These are phyloP conservation scores for Hemibagrus guttatus DNA, from an alignment of 2,797 vertebrate species.

Conservation along the genomic window DNA sequence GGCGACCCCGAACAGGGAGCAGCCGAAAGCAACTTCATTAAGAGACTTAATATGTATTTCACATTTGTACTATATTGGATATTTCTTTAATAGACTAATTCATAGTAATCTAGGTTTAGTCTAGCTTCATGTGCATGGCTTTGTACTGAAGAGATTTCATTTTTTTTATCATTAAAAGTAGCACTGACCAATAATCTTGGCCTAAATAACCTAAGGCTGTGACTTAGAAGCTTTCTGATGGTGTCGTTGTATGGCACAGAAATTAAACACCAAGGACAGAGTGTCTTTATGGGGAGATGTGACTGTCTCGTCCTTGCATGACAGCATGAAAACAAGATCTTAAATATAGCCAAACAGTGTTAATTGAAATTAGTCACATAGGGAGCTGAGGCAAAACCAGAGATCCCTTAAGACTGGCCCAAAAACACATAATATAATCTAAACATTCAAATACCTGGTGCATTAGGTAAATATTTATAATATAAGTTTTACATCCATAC, in stretches of 20 bases:
- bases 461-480: neutral
- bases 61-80: neutral
- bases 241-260: conserved; percentile 61
- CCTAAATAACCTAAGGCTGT: conserved; percentile 55
- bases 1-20: too few relatives aligned
- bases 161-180: conserved; percentile 38
- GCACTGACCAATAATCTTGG: conserved; percentile 59
- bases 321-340: neutral
- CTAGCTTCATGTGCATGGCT: neutral
- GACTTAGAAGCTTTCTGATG: neutral
- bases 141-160: neutral
- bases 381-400: neutral
- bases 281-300: neutral
- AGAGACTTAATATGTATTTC: neutral
- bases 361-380: neutral
- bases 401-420: neutral
- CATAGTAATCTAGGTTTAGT: neutral
- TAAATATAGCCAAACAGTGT: neutral
- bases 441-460: neutral
- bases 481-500: neutral
- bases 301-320: neutral
- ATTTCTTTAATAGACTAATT: neutral
- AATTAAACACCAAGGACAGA: conserved; percentile 57
- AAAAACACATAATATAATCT: neutral
- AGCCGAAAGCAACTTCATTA: too few relatives aligned